These are phyloP conservation scores for Aphelenchoides bicaudatus DNA, from an alignment of 2,888 invertebrate species.

Conservation along the genomic window DNA sequence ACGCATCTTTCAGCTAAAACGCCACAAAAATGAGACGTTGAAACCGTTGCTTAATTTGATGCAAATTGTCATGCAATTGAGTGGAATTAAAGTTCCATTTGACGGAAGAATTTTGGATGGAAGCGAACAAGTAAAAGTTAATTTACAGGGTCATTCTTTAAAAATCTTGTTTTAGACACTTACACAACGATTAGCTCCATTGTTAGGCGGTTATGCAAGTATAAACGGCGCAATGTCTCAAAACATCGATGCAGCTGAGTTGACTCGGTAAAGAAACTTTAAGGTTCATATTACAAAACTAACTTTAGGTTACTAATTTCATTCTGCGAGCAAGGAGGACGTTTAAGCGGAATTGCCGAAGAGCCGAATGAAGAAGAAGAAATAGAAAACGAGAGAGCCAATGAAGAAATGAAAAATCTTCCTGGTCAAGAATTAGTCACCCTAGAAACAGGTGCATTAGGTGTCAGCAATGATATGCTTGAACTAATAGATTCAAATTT, in stretches of 20 bases:
- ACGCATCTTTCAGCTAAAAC: too few relatives aligned
- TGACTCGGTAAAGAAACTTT: too few relatives aligned
- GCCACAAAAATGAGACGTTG: conserved; percentile 19
- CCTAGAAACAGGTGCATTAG: conserved; percentile 18
- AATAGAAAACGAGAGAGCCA: conserved; percentile 24
- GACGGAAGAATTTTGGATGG: conserved; percentile 39
- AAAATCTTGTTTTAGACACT: conserved; percentile 26
- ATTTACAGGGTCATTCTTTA: too few relatives aligned
- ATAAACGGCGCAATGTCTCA: conserved; percentile 7
- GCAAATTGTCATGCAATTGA: conserved; percentile 27
- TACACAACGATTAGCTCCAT: conserved; percentile 25
- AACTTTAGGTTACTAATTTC: conserved; percentile 29
- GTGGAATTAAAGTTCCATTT: conserved; percentile 33
- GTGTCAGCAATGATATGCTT: not conserved
- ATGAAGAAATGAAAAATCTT: conserved; percentile 22
- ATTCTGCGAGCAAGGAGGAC: conserved; percentile 38
- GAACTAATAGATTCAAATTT: too few relatives aligned
- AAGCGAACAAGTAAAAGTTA: conserved; percentile 28
- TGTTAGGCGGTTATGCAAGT: conserved; percentile 23
- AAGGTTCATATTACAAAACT: too few relatives aligned
- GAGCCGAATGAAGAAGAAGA: conserved; percentile 38
- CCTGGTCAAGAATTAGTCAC: conserved; percentile 23
- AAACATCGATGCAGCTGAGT: conserved; percentile 24
- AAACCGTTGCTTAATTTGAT: conserved; percentile 33
- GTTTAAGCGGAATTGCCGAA: conserved; percentile 28